These are phyloP conservation scores for Chaetops frenatus DNA, from an alignment of 2,113 vertebrate species.

Conservation along the genomic window DNA sequence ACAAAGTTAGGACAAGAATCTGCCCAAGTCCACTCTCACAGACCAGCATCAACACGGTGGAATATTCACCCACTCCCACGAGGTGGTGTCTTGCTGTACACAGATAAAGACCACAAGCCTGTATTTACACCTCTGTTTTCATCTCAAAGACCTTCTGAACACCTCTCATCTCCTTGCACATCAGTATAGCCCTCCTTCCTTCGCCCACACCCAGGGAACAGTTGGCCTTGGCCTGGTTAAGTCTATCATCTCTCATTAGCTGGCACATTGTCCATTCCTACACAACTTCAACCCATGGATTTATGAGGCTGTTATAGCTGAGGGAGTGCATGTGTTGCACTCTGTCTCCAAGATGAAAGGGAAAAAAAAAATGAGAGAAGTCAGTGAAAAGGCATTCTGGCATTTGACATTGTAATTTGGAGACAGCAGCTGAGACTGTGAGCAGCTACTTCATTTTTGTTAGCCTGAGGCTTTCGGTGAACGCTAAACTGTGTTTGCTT, in stretches of 20 bases:
- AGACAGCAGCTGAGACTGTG: neutral
- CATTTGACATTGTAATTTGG: neutral
- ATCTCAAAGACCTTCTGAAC: neutral
- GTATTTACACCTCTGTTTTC: neutral
- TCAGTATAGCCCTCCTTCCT: neutral
- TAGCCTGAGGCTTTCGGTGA: neutral
- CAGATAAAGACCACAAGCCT: neutral
- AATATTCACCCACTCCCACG: neutral
- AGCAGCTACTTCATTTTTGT: neutral
- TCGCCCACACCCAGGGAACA: neutral
- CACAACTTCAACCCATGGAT: neutral
- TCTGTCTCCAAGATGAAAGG: neutral
- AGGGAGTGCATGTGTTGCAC: neutral
- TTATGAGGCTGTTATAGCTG: neutral
- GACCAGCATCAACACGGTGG: neutral
- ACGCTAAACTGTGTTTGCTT: neutral
- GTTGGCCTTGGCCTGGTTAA: neutral
- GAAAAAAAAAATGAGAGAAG: neutral
- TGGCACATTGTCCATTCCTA: neutral
- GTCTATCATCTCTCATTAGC: accelerated
- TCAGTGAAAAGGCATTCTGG: neutral
- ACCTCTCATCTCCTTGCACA: neutral
- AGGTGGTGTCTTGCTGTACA: neutral
- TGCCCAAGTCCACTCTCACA: neutral
- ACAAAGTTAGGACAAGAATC: neutral